A percentile compares a stretch with the other conserved stretches of the same genome.
phyloP scores from a whole-genome alignment of 2,888 invertebrate species.

The Thereva nobilitata region DNA sequence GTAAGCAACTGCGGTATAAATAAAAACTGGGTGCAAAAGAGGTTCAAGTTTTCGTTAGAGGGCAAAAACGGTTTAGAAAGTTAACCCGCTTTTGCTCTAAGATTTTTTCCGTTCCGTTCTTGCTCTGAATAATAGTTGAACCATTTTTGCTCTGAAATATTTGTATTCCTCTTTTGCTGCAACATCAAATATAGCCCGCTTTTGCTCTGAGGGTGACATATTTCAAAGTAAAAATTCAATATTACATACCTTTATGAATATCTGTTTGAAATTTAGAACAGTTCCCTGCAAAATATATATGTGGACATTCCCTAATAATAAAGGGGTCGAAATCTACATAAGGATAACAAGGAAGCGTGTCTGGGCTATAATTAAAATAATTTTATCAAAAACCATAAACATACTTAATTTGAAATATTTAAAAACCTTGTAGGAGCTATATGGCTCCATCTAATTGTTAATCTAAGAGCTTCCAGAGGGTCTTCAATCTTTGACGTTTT shows the following conservation, averaged over 20 bases:
- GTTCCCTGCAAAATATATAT: slow-evolving; percentile 88
- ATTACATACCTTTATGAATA: slow-evolving; percentile 63
- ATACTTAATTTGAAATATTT: slow-evolving; percentile 1
- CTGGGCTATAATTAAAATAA: slow-evolving; percentile 65
- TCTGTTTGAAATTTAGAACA: slow-evolving; percentile 72
- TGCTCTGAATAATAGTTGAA: no score
- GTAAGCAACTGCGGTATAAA: no score
- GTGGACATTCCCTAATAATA: slow-evolving; percentile 79
- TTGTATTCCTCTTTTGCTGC: no score
- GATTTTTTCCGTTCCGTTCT: no score
- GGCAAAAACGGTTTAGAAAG: no score
- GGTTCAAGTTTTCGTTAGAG: no score
- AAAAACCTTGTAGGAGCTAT: slow-evolving; percentile 77
- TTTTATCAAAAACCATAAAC: neutral
- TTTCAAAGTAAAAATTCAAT: no score
- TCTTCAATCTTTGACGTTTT: slow-evolving; percentile 71
- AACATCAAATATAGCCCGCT: no score
- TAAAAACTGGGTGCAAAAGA: no score
- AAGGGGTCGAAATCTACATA: slow-evolving; percentile 85
- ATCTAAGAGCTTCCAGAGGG: slow-evolving; percentile 74
- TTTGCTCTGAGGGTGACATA: no score
- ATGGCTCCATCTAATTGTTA: slow-evolving; percentile 84
- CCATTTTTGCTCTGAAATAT: no score
- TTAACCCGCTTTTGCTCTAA: no score
- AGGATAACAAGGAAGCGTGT: slow-evolving; percentile 87